These are phyloP conservation scores for Apostichopus parvimensis DNA, from an alignment of 35 echinoderm and acorn worm genomes.

Conservation along the genomic window DNA sequence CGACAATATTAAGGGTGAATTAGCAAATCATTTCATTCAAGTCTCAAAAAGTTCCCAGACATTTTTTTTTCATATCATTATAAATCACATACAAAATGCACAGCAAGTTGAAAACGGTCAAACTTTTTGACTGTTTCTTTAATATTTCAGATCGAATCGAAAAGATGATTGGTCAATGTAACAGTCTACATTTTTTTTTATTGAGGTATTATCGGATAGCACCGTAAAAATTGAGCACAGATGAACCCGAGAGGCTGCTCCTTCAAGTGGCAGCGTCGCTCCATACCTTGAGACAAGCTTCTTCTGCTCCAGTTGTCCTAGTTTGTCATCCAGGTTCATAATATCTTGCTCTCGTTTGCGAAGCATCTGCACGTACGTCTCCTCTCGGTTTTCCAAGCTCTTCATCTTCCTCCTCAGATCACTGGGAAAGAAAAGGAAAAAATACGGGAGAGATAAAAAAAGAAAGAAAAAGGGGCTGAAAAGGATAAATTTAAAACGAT, in stretches of 20 bases:
- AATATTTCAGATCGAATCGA: no score
- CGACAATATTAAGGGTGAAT: no score
- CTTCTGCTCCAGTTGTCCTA: conserved; percentile 82
- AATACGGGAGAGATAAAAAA: background rate
- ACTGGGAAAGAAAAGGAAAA: conserved; percentile 28
- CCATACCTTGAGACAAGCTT: conserved; percentile 79
- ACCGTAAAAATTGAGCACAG: no score
- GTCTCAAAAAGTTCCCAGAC: no score
- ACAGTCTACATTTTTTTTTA: background rate
- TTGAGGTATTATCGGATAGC: background rate
- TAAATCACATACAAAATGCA: no score
- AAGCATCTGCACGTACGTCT: conserved; percentile 87
- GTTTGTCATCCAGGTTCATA: conserved; percentile 92
- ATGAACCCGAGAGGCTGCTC: no score
- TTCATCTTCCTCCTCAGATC: conserved; percentile 72
- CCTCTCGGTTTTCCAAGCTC: conserved; percentile 84
- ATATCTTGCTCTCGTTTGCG: conserved; percentile 92
- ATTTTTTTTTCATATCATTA: no score
- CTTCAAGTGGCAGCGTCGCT: background rate
- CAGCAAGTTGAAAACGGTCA: no score
- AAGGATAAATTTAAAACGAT: conserved; percentile 9
- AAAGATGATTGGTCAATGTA: background rate
- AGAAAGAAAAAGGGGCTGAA: background rate
- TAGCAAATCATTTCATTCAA: no score
- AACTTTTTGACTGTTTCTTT: no score